Evolutionary conservation across 1,140 invertebrate genomes (phyloP).

Genomic region (Dreissena rostriformis): DNA sequence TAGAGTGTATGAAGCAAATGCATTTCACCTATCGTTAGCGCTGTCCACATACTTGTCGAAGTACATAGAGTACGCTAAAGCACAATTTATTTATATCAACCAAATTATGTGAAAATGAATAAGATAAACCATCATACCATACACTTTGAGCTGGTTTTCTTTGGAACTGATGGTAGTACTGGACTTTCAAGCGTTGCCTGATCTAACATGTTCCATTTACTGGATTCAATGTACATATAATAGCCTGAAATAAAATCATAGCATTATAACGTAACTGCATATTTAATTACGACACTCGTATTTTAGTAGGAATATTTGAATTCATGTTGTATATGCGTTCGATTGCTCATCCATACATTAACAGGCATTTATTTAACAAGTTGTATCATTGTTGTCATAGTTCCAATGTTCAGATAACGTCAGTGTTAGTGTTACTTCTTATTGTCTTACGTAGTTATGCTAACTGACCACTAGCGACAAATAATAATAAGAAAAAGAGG

Average conservation of each 20-base stretch:
- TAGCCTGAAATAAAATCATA: slow-evolving; percentile 28
- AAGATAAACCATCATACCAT: background rate
- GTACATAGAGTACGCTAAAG: background rate
- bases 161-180: slow-evolving; percentile 19
- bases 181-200: slow-evolving; percentile 20
- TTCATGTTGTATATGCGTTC: no score
- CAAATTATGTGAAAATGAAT: background rate
- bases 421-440: background rate
- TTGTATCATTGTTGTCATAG: no score
- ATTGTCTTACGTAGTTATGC: background rate
- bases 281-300: background rate
- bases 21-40: no score
- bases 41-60: no score
- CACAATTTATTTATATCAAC: background rate
- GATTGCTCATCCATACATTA: no score
- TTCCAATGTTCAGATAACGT: no score
- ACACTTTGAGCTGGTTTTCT: slow-evolving; percentile 3
- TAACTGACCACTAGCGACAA: no score
- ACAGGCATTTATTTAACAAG: no score
- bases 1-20: no score
- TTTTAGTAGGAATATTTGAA: background rate
- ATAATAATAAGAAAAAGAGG: background rate
- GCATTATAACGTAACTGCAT: background rate
- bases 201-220: background rate
- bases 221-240: slow-evolving; percentile 41